Evolutionary conservation across 1,140 invertebrate species (phyloP).

Genomic region (Drosophila lowei): DNA sequence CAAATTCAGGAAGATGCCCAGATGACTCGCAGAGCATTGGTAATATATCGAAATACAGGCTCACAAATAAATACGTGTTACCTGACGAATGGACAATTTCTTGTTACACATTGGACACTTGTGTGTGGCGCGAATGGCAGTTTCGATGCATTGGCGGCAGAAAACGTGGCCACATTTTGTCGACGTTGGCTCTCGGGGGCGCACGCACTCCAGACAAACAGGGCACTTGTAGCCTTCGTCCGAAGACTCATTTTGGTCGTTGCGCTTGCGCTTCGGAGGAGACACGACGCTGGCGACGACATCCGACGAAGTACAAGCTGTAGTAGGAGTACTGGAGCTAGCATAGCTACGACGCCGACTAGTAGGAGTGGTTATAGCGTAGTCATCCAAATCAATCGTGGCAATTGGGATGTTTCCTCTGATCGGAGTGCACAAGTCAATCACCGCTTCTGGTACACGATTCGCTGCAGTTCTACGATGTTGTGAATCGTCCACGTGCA

Average conservation of each 20-base stretch:
- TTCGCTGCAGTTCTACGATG: not conserved
- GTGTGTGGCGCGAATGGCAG: slow-evolving; percentile 23
- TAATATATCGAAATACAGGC: not conserved
- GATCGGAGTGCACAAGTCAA: slow-evolving; percentile 41
- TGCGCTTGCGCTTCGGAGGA: slow-evolving; percentile 20
- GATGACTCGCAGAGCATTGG: slow-evolving; percentile 21
- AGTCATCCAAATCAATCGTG: not conserved
- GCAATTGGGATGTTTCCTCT: not conserved
- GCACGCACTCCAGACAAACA: slow-evolving; percentile 50
- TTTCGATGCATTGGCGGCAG: slow-evolving; percentile 45
- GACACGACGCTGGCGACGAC: slow-evolving; percentile 4
- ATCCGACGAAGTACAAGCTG: not conserved
- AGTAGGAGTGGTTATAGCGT: not conserved
- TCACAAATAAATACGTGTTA: slow-evolving; percentile 57
- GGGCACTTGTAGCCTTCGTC: slow-evolving; percentile 57
- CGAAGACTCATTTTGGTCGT: not conserved
- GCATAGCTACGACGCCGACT: not conserved
- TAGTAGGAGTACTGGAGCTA: not conserved
- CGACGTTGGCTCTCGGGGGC: slow-evolving; percentile 32
- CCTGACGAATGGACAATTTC: slow-evolving; percentile 29
- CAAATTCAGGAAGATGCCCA: not conserved
- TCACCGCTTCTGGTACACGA: slow-evolving; percentile 24
- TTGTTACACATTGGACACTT: slow-evolving; percentile 67
- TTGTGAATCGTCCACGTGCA: not conserved
- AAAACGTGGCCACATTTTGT: slow-evolving; percentile 67